phyloP scores from a whole-genome alignment of 2,797 vertebrate species.

The Poeciliopsis turneri region DNA sequence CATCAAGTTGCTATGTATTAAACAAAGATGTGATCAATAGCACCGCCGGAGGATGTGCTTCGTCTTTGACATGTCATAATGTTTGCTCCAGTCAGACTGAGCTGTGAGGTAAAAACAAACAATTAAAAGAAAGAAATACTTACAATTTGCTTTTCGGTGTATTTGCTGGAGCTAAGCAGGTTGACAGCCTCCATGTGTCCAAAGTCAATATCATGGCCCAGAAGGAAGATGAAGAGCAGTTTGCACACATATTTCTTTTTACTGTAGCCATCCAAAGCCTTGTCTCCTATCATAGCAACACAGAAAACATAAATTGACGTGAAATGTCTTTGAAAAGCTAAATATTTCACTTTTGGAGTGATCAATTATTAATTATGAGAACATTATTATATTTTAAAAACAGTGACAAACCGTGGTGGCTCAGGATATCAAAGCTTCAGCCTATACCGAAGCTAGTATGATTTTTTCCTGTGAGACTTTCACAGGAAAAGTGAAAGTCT shows the following conservation, averaged over 20 bases:
- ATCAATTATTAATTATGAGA: background rate
- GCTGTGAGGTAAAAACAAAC: background rate
- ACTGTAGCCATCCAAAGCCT: slow-evolving; percentile 81
- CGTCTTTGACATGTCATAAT: background rate
- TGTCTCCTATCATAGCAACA: slow-evolving; percentile 54
- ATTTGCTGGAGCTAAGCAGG: slow-evolving; percentile 92
- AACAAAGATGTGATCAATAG: background rate
- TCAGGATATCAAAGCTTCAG: background rate
- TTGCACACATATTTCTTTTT: slow-evolving; percentile 95
- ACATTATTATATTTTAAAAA: background rate
- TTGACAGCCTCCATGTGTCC: slow-evolving; percentile 95
- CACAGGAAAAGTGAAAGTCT: no score
- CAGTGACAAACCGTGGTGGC: background rate
- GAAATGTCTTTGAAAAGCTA: background rate
- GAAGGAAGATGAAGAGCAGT: slow-evolving; percentile 92
- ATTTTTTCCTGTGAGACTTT: background rate
- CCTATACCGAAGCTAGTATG: background rate
- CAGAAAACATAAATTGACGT: background rate
- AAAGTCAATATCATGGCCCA: slow-evolving; percentile 93
- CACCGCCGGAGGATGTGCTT: background rate
- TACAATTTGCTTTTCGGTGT: slow-evolving; percentile 93
- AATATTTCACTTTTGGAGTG: background rate
- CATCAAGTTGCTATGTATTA: no score
- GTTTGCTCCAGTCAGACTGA: background rate
- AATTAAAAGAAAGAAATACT: slow-evolving; percentile 48